phyloP scores from a whole-genome alignment of 2,797 vertebrate species.

The Lophius americanus region DNA sequence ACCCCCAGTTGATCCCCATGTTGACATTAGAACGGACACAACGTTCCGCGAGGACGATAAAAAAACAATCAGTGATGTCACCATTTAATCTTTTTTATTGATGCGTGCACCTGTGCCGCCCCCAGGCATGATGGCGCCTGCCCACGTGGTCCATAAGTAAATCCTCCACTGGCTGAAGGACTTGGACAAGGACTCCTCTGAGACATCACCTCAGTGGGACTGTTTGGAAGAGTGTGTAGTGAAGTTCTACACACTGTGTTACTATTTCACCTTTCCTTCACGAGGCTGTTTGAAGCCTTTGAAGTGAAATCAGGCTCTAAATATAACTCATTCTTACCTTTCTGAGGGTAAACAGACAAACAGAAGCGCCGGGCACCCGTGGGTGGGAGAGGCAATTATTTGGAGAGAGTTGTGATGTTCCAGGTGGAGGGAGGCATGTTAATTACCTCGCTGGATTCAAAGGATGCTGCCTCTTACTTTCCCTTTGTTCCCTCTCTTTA shows the following conservation, averaged over 20 bases:
- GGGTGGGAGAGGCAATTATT: conserved; percentile 77
- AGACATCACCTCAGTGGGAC: conserved; percentile 36
- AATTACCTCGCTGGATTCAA: conserved; percentile 80
- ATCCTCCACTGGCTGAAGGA: conserved; percentile 44
- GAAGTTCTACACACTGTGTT: background rate
- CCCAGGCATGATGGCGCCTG: too few relatives aligned
- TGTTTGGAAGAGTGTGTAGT: background rate
- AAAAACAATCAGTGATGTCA: too few relatives aligned
- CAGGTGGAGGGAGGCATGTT: conserved; percentile 75
- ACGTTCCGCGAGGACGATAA: too few relatives aligned
- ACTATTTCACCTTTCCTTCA: conserved; percentile 19
- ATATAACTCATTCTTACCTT: conserved; percentile 72
- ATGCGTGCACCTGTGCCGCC: too few relatives aligned
- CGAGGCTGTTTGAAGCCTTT: conserved; percentile 56
- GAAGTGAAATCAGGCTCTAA: conserved; percentile 67
- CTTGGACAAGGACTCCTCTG: conserved; percentile 38
- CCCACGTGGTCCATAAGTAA: too few relatives aligned
- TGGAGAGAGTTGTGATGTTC: conserved; percentile 73
- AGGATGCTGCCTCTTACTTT: conserved; percentile 69
- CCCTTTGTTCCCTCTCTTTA: conserved; percentile 74
- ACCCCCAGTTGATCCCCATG: too few relatives aligned
- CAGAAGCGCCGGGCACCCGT: conserved; percentile 56
- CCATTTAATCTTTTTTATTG: too few relatives aligned
- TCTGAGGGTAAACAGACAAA: conserved; percentile 70
- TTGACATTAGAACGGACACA: too few relatives aligned